A percentile compares a stretch with the other conserved stretches of the same genome.
Conservation (phyloP, 2,113 vertebrate species). For the Cyphomyrus plagiostoma region DNA sequence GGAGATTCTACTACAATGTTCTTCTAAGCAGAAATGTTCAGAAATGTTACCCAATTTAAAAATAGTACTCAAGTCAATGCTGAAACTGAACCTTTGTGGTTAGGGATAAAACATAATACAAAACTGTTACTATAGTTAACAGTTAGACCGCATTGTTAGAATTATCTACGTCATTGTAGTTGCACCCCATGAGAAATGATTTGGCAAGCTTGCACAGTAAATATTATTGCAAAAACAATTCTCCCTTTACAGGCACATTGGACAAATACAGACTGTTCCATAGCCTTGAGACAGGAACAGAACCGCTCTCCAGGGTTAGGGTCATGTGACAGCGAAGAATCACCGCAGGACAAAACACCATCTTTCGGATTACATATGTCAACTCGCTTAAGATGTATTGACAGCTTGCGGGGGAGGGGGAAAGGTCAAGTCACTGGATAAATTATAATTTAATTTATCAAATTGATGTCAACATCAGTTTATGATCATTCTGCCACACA, state of each 20-base stretch:
- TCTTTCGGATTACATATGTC: background rate
- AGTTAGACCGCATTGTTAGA: background rate
- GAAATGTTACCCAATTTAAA: background rate
- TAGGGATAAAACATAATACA: background rate
- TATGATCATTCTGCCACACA: background rate
- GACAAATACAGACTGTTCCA: background rate
- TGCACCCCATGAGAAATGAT: background rate
- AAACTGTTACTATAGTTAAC: background rate
- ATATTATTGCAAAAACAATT: background rate
- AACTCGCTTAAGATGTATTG: background rate
- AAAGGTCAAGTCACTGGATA: conserved; percentile 15
- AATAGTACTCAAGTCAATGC: background rate
- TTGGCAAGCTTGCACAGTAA: background rate
- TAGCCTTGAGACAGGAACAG: background rate
- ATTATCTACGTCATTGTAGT: background rate
- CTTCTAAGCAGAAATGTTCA: background rate
- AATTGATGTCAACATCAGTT: conserved; percentile 13
- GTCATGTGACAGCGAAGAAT: background rate
- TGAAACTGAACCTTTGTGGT: background rate
- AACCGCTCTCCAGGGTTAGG: background rate
- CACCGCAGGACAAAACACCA: background rate
- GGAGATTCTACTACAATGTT: background rate
- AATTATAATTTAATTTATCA: conserved; percentile 19
- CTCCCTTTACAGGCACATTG: background rate
- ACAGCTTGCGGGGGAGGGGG: background rate